Conservation (phyloP, 1,140 invertebrate species). For the Tetraneura akinire region DNA sequence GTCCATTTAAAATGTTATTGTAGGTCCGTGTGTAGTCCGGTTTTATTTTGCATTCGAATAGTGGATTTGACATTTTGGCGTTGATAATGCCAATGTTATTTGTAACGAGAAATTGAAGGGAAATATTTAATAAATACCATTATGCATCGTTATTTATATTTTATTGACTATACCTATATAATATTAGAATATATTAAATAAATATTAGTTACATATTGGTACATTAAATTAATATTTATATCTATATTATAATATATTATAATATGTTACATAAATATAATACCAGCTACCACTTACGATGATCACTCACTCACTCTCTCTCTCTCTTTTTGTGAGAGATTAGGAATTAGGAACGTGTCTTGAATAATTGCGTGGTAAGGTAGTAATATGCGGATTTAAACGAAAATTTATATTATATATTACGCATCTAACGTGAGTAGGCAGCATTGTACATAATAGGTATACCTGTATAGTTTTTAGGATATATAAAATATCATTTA, state of each 20-base stretch:
- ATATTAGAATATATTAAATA: background rate
- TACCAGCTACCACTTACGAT: too few species aligned
- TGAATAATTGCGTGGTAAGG: too few species aligned
- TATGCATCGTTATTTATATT: background rate
- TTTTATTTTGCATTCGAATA: background rate
- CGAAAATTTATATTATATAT: too few species aligned
- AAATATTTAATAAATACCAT: too few species aligned
- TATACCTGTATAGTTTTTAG: background rate
- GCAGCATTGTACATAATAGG: background rate
- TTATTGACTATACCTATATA: background rate
- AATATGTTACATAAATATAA: background rate
- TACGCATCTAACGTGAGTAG: too few species aligned
- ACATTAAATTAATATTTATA: background rate
- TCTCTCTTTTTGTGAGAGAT: too few species aligned
- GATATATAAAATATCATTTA: slow-evolving; percentile 9
- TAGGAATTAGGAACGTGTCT: too few species aligned
- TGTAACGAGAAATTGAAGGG: background rate
- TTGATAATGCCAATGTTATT: background rate
- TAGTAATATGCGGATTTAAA: too few species aligned
- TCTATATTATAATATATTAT: background rate
- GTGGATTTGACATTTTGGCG: slow-evolving; percentile 1
- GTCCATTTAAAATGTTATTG: too few species aligned
- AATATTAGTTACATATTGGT: background rate
- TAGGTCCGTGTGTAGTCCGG: too few species aligned
- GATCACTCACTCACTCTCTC: background rate